Conservation (phyloP, 2,888 invertebrate species). For the Melangyna quadrimaculata region DNA sequence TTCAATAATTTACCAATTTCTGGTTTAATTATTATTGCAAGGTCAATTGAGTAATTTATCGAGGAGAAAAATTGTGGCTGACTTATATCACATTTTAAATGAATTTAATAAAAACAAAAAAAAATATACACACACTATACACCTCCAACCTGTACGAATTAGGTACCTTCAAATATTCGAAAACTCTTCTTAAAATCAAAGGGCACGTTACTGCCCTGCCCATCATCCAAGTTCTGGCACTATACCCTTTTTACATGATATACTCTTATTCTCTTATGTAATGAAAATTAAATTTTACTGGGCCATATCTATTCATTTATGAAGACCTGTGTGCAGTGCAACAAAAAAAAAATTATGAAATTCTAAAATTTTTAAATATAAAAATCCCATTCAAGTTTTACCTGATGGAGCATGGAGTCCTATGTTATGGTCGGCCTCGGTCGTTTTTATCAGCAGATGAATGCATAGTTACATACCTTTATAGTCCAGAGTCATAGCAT, state of each 20-base stretch:
- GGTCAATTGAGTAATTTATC: background rate
- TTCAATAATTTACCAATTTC: too few relatives aligned
- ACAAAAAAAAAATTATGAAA: background rate
- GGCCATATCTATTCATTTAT: background rate
- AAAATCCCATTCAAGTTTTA: constrained; percentile 31
- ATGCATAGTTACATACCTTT: background rate
- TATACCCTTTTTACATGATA: too few relatives aligned
- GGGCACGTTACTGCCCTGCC: too few relatives aligned
- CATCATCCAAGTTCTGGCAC: too few relatives aligned
- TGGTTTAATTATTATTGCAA: background rate
- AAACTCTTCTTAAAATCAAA: background rate
- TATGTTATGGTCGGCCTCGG: background rate
- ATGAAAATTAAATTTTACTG: background rate
- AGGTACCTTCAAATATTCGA: background rate
- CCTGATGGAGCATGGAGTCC: constrained; percentile 13
- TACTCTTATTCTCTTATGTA: constrained; percentile 3
- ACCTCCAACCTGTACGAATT: too few relatives aligned
- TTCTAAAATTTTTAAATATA: background rate
- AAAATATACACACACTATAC: too few relatives aligned
- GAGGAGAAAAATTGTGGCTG: background rate
- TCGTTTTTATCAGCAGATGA: background rate
- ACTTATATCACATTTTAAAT: background rate
- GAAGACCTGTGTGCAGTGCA: too few relatives aligned
- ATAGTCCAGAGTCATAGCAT: background rate
- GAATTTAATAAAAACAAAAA: background rate